Percentiles rank a stretch among this genome's conserved stretches.
These are phyloP conservation scores for Lapara coniferarum DNA, from an alignment of 2,888 invertebrate species.

Conservation along the genomic window DNA sequence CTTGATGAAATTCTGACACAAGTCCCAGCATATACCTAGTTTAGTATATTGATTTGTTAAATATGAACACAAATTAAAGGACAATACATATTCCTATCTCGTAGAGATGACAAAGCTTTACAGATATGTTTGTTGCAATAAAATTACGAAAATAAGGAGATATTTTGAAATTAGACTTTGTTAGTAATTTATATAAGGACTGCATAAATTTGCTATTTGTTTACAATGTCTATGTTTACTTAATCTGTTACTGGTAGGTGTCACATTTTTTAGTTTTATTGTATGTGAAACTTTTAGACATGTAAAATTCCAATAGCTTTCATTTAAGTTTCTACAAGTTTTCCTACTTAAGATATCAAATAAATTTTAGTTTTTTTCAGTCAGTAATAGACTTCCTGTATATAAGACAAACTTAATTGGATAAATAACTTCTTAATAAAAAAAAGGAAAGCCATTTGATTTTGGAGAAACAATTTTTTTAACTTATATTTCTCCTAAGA, in stretches of 20 bases:
- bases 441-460: slow-evolving; percentile 3
- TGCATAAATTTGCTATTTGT: slow-evolving; percentile 74
- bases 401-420: slow-evolving; percentile 20
- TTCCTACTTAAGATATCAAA: slow-evolving; percentile 35
- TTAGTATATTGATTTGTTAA: slow-evolving; percentile 44
- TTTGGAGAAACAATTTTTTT: slow-evolving; percentile 52
- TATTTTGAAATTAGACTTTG: slow-evolving; percentile 60
- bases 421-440: slow-evolving; percentile 35
- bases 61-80: slow-evolving; percentile 23
- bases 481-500: slow-evolving; percentile 64
- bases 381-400: slow-evolving; percentile 16
- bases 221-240: slow-evolving; percentile 53
- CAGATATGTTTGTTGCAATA: slow-evolving; percentile 15
- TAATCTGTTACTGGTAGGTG: slow-evolving; percentile 18
- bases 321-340: slow-evolving; percentile 37
- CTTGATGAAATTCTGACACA: slow-evolving; percentile 49
- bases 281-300: slow-evolving; percentile 40
- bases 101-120: slow-evolving; percentile 25
- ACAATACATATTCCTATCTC: slow-evolving; percentile 29
- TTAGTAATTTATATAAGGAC: slow-evolving; percentile 70
- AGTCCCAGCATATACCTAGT: slow-evolving; percentile 42
- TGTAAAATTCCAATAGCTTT: slow-evolving; percentile 43
- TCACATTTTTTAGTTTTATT: slow-evolving; percentile 42
- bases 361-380: slow-evolving; percentile 29
- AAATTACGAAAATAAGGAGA: slow-evolving; percentile 46